Percentiles rank a stretch among this genome's conserved stretches.
These are phyloP conservation scores for Diogma glabrata DNA, from an alignment of 2,888 invertebrate genomes.

Conservation along the genomic window DNA sequence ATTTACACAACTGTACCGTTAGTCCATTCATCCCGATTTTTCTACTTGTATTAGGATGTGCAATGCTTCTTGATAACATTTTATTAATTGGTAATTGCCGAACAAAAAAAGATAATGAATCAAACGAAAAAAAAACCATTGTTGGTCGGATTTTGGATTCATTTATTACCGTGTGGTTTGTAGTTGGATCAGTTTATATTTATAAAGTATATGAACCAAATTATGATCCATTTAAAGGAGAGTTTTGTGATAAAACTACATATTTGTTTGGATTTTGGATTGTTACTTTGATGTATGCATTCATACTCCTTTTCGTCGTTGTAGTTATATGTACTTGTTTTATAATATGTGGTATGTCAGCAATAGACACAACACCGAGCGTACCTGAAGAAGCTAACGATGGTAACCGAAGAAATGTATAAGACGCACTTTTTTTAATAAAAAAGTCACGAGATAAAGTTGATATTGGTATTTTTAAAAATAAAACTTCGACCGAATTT, in stretches of 20 bases:
- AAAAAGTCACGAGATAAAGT: no score
- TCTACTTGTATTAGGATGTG: not conserved
- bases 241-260: not conserved
- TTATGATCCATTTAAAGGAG: not conserved
- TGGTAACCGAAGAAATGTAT: no score
- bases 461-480: no score
- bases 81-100: not conserved
- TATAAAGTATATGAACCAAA: conserved; percentile 3
- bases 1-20: not conserved
- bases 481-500: no score
- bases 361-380: no score
- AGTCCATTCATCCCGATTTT: not conserved
- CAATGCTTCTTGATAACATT: not conserved
- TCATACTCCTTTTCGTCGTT: no score
- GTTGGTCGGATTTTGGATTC: not conserved
- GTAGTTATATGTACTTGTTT: no score
- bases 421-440: no score
- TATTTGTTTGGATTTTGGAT: conserved; percentile 1
- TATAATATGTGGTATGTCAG: no score
- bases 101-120: not conserved
- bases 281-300: not conserved
- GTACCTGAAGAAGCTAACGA: no score
- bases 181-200: not conserved
- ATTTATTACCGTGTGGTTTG: not conserved
- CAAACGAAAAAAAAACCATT: not conserved